Percentiles rank a stretch among this genome's conserved stretches.
Conservation (phyloP, 2,888 invertebrate species). For the Cantharis lateralis region DNA sequence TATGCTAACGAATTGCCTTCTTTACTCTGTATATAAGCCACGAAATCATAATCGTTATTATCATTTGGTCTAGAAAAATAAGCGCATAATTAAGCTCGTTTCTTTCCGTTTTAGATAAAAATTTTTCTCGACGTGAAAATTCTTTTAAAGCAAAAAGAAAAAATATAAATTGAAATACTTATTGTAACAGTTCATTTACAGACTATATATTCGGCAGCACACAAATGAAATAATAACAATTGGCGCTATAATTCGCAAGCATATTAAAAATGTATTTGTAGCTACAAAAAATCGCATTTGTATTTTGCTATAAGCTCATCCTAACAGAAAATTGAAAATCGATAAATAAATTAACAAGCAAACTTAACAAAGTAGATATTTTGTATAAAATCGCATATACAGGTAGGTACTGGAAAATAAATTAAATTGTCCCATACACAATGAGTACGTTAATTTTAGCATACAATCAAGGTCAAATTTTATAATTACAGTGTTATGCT, state of each 20-base stretch:
- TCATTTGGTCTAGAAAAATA: too few species aligned
- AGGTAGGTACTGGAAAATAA: neutral
- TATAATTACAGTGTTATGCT: neutral
- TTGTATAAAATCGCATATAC: neutral
- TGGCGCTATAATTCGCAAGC: neutral
- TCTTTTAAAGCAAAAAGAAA: neutral
- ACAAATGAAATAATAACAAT: neutral
- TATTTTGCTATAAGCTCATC: neutral
- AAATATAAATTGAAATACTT: neutral
- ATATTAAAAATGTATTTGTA: neutral
- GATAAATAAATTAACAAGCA: neutral
- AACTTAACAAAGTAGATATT: neutral
- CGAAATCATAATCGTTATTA: too few species aligned
- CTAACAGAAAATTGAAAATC: neutral
- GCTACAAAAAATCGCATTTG: neutral
- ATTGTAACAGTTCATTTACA: neutral
- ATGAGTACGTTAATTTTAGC: neutral
- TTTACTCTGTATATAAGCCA: too few species aligned
- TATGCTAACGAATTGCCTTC: too few species aligned
- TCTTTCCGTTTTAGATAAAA: too few species aligned
- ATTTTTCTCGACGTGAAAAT: neutral
- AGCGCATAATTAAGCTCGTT: too few species aligned
- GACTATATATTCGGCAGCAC: neutral
- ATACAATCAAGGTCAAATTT: neutral
- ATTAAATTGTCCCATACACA: neutral